A percentile compares a stretch with the other conserved stretches of the same genome.
These are phyloP conservation scores for Pterocles orientalis DNA, from an alignment of 2,113 vertebrate genomes.

Conservation along the genomic window DNA sequence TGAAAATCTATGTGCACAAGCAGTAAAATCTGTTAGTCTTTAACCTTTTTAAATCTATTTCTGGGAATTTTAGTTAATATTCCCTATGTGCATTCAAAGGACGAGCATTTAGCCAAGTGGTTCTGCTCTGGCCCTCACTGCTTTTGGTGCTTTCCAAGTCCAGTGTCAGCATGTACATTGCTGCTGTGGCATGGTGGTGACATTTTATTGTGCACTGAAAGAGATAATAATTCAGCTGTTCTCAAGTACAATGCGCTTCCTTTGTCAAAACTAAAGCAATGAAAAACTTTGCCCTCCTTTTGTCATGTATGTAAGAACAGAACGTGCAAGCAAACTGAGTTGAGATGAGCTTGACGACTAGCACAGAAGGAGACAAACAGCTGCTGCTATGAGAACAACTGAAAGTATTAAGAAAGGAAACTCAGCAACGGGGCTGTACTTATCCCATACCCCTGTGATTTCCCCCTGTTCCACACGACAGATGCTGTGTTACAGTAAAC, in stretches of 20 bases:
- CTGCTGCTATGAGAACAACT: neutral
- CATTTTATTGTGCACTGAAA: neutral
- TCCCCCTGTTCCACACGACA: neutral
- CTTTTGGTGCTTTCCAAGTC: conserved; percentile 1
- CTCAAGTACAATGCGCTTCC: neutral
- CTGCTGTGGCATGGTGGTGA: neutral
- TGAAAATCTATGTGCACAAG: neutral
- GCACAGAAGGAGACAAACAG: neutral
- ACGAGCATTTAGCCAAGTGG: neutral
- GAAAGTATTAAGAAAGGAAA: neutral
- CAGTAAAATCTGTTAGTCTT: neutral
- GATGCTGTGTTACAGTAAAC: neutral
- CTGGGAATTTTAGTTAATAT: neutral
- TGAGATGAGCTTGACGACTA: neutral
- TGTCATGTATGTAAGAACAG: neutral
- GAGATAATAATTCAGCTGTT: conserved; percentile 35
- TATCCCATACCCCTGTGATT: neutral
- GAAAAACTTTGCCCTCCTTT: conserved; percentile 12
- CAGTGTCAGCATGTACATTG: neutral
- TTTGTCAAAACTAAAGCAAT: neutral
- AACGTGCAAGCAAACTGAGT: neutral
- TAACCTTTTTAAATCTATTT: neutral
- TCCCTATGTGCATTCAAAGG: neutral
- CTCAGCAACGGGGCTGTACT: neutral
- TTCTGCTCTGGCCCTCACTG: neutral